Base-by-base conservation (phyloP, 1,140 invertebrate genomes). In the Calliopsis andreniformis region DNA sequence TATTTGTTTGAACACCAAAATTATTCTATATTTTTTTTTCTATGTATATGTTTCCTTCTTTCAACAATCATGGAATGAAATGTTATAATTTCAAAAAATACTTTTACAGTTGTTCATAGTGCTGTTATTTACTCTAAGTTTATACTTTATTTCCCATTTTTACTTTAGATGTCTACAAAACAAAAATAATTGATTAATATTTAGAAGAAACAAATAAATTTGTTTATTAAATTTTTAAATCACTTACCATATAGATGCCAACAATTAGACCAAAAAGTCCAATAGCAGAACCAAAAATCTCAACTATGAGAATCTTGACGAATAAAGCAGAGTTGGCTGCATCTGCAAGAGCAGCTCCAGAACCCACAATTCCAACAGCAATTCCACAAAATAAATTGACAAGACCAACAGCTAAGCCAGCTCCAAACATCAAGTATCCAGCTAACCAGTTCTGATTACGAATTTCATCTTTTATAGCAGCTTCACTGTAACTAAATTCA, bases 251-350 rank as follows among this genome's bases (percentile, higher is more conserved):
- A 90, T 99, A 97, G 92, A 99, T 98, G 78, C 97, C 97, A 69
- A 99, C 98, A 92, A 99, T 99, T n/a, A 99, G 94, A 73, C 98
- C 98, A 93, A 99, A 99, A 0, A 99, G 94, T 89, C 98, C 98
- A 92, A 99, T 99, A 84, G 98, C 98, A 89, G 97, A 98, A 25
- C 97, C 98, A 91, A 99, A 99, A 91, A 99, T 99, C 93, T 99
- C 98, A 55, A 99, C 96, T 90, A 99, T 99, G 10, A 99, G 94
- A 91, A 99, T 98, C 92, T 99, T 99, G 16, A 99, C 98, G 89
- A 99, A 99, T 6, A 99, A 94, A 2, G 96, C 95, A 16, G 97
- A 94, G 92, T 99, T 98, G 18, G 98, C 98, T 67, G 98, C 98
- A 93, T 99, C 98, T 69, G 98, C 95, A 3, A 99, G 93, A 25